Evolutionary conservation across 2,797 vertebrate species (phyloP).

Genomic region (Knipowitschia caucasica): DNA sequence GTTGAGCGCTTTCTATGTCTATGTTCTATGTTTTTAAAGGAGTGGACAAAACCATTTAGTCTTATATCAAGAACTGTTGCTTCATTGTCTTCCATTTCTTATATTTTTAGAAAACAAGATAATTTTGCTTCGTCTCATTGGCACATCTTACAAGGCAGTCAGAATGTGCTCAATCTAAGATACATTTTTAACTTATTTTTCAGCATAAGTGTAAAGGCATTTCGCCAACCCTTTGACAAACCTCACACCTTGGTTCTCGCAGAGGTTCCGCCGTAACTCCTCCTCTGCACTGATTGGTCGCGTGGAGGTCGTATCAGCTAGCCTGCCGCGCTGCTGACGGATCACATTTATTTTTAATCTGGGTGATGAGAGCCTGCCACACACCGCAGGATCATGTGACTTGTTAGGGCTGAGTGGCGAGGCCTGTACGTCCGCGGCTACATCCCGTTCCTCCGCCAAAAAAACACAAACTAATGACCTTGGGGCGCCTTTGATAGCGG

Average conservation of each 20-base stretch:
- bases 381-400: constrained; percentile 58
- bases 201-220: too few species aligned
- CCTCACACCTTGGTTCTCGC: neutral
- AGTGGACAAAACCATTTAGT: too few species aligned
- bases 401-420: constrained; percentile 59
- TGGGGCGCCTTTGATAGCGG: constrained; percentile 55
- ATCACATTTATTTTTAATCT: constrained; percentile 75
- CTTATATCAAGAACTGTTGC: too few species aligned
- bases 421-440: constrained; percentile 11
- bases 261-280: constrained; percentile 14
- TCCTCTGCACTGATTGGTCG: constrained; percentile 32
- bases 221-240: neutral
- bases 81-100: too few species aligned
- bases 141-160: neutral
- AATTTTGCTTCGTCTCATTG: too few species aligned
- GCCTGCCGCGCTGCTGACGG: constrained; percentile 61
- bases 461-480: constrained; percentile 67
- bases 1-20: too few species aligned
- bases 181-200: neutral
- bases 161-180: neutral
- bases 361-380: constrained; percentile 48
- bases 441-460: constrained; percentile 32
- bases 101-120: too few species aligned
- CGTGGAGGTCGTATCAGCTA: constrained; percentile 61
- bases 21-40: too few species aligned